Conservation (phyloP, 2,888 invertebrate genomes). For the Agrotis exclamationis region DNA sequence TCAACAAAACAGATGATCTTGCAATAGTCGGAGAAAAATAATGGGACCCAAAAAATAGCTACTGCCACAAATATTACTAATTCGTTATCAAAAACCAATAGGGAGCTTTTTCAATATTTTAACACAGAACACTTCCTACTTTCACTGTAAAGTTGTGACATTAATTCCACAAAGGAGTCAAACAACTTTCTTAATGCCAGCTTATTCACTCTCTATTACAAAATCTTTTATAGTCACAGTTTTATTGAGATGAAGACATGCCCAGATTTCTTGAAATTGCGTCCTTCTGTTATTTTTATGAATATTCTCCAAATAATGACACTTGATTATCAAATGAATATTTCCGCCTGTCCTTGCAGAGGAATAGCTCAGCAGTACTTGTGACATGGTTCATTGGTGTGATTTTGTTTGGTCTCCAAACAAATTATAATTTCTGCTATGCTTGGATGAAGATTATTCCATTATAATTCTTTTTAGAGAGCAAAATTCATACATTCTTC, state of each 20-base stretch:
- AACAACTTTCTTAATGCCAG: slow-evolving; percentile 54
- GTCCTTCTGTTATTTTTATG: too few relatives aligned
- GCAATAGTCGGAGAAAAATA: neutral
- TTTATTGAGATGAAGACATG: neutral
- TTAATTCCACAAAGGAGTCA: slow-evolving; percentile 56
- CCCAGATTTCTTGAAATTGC: too few relatives aligned
- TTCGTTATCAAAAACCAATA: neutral
- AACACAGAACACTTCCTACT: slow-evolving; percentile 63
- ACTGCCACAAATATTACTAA: neutral
- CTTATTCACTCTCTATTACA: slow-evolving; percentile 35
- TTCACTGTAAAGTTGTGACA: slow-evolving; percentile 70
- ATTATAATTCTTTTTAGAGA: neutral
- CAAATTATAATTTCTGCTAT: neutral
- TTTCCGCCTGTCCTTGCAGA: too few relatives aligned
- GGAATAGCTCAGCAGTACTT: too few relatives aligned
- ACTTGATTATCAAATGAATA: too few relatives aligned
- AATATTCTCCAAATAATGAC: too few relatives aligned
- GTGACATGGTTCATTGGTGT: too few relatives aligned
- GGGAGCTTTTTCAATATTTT: neutral
- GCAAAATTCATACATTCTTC: neutral
- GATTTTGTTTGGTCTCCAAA: too few relatives aligned
- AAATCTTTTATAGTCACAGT: slow-evolving; percentile 7
- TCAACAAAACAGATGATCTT: neutral
- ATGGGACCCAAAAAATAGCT: neutral
- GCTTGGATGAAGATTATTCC: neutral